Conservation (phyloP, 1,140 invertebrate genomes). For the Phocides pigmalion region DNA sequence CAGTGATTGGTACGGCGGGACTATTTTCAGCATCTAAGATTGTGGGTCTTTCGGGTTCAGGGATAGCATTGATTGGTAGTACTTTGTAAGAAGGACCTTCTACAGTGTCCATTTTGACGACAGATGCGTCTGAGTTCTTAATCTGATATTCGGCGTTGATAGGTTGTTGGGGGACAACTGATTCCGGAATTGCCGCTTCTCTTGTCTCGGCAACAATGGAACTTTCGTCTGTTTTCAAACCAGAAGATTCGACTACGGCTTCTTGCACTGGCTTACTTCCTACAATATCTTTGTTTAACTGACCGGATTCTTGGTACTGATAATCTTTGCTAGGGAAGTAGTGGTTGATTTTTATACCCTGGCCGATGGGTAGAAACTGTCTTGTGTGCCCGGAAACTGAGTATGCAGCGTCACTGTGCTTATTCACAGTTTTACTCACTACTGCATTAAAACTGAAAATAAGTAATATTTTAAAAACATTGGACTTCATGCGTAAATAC, state of each 20-base stretch:
- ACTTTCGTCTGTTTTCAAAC: constrained; percentile 8
- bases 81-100: constrained; percentile 46
- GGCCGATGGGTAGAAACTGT: constrained; percentile 61
- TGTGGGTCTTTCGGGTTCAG: constrained; percentile 21
- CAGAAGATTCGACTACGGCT: constrained; percentile 25
- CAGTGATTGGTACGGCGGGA: constrained; percentile 26
- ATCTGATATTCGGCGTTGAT: constrained; percentile 3
- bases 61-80: constrained; percentile 37
- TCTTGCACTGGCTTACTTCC: constrained; percentile 50
- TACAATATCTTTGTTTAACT: constrained; percentile 20
- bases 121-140: constrained; percentile 23
- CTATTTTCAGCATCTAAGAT: constrained; percentile 32
- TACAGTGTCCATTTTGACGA: constrained; percentile 44
- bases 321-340: constrained; percentile 67
- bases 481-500: too few species aligned
- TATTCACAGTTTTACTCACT: constrained; percentile 66
- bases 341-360: constrained; percentile 69
- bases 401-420: constrained; percentile 66
- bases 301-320: constrained; percentile 44
- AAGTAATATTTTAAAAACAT: background rate
- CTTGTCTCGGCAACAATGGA: constrained; percentile 15
- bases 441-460: constrained; percentile 72
- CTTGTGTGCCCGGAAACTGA: constrained; percentile 64
- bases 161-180: background rate
- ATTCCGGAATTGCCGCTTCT: constrained; percentile 3